These are phyloP conservation scores for Sphecodes monilicornis DNA, from an alignment of 2,888 invertebrate genomes.

Conservation along the genomic window DNA sequence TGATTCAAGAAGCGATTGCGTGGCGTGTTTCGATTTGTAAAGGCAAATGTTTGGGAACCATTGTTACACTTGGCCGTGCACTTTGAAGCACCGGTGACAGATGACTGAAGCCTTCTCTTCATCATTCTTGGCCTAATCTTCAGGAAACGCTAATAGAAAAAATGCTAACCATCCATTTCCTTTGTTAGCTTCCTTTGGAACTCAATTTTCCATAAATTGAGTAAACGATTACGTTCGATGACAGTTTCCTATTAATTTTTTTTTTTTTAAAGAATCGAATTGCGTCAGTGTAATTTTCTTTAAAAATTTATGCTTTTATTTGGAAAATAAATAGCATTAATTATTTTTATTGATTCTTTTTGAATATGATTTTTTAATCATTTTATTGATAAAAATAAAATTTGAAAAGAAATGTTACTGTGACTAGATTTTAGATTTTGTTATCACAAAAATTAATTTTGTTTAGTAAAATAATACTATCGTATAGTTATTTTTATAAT, in stretches of 20 bases:
- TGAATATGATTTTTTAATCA: too few relatives aligned
- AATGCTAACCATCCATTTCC: background rate
- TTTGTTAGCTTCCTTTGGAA: background rate
- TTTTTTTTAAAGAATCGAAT: too few relatives aligned
- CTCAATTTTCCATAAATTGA: background rate
- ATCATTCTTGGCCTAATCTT: background rate
- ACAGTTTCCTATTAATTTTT: too few relatives aligned
- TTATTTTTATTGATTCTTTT: too few relatives aligned
- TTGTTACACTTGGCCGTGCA: background rate
- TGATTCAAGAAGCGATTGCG: constrained; percentile 32
- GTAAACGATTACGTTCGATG: too few relatives aligned
- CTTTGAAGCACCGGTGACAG: background rate
- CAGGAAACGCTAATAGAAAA: background rate
- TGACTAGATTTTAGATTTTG: too few relatives aligned
- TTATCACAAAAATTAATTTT: background rate
- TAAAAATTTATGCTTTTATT: too few relatives aligned
- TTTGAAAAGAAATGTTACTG: too few relatives aligned
- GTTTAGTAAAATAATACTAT: background rate
- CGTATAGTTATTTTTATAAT: background rate
- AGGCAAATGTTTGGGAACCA: background rate
- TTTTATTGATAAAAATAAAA: too few relatives aligned
- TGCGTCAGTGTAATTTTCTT: too few relatives aligned
- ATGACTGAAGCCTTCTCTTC: background rate
- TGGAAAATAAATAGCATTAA: too few relatives aligned
- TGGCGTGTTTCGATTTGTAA: constrained; percentile 13